phyloP scores from a whole-genome alignment of 2,113 vertebrate species.

The Odontesthes bonariensis region DNA sequence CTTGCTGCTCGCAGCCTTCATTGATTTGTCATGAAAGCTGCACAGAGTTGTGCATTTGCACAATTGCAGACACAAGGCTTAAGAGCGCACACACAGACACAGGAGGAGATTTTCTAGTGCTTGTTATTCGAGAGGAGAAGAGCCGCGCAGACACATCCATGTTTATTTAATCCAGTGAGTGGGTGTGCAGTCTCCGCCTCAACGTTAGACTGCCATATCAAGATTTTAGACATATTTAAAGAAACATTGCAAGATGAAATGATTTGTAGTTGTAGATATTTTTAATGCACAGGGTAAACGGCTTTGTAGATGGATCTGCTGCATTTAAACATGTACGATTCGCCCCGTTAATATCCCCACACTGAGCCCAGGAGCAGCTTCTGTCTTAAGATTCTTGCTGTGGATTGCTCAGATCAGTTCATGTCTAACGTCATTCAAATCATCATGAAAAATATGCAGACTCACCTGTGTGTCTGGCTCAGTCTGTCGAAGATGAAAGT shows the following conservation, averaged over 20 bases:
- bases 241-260: not conserved
- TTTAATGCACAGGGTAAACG: not conserved
- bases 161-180: constrained; percentile 50
- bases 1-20: constrained; percentile 40
- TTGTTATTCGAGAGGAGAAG: constrained; percentile 26
- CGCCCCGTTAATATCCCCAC: not conserved
- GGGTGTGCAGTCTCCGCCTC: constrained; percentile 1
- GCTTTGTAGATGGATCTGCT: constrained; percentile 2
- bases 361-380: constrained; percentile 8
- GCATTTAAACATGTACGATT: constrained; percentile 21
- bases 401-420: constrained; percentile 16
- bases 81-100: constrained; percentile 6
- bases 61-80: constrained; percentile 18
- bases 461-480: constrained; percentile 71
- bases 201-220: constrained; percentile 5
- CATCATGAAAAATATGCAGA: constrained; percentile 69
- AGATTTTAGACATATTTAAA: not conserved
- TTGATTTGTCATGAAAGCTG: constrained; percentile 52
- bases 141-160: constrained; percentile 34
- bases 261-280: not conserved
- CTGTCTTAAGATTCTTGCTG: not conserved
- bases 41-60: constrained; percentile 1
- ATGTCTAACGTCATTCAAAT: not conserved
- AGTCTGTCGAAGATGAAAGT: constrained; percentile 46
- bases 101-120: constrained; percentile 19